Base-by-base conservation (phyloP, 2,888 invertebrate genomes). In the Zaprionus bogoriensis region DNA sequence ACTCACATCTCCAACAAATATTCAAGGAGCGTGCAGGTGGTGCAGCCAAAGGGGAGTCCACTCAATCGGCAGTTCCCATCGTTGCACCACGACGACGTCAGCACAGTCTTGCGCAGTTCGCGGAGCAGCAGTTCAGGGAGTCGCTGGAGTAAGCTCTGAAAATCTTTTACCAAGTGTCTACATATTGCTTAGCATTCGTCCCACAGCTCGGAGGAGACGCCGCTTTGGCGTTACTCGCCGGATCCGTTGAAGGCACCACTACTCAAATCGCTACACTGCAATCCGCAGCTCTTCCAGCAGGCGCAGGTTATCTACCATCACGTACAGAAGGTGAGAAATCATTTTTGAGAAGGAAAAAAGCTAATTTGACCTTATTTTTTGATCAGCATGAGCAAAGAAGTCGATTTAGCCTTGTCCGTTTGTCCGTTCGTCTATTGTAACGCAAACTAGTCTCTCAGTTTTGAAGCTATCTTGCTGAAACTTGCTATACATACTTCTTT, bases 171-270 rank as follows among this genome's bases (percentile, higher is more conserved):
- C 4, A 14, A 7, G 19, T 51, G 0, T 10, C 2, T 20, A 23
- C 3, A 23, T 23, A 23, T 23, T 27, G 27, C 9, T 7, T 36
- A 1, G 2, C 1, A 9, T 1, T 32, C 1, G 1, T 4, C 14
- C 17, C 9, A 10, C 6, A 90, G 90, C n/a, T 61, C 67, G 5
- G 87, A 87, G 3, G 36, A 39, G 17, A 17, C 64, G 0, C 96
- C 96, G 72, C 91, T 98, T 25, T 98, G 97, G 97, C 93, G 94
- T 48, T 95, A 96, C 87, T 93, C 94, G 0, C 92, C 96, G 59
- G 96, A 97, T 75, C 96, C 96, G 0, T 92, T 98, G 10, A 94
- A 95, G 74, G 94, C 95, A 73, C 98, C 98, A 0, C 91, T 97
- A 25, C 92, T 98, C 14, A 94, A 95, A 78, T 96, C 95, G 88